phyloP scores from a whole-genome alignment of 2,113 vertebrate species.

The Rhinoderma darwinii region DNA sequence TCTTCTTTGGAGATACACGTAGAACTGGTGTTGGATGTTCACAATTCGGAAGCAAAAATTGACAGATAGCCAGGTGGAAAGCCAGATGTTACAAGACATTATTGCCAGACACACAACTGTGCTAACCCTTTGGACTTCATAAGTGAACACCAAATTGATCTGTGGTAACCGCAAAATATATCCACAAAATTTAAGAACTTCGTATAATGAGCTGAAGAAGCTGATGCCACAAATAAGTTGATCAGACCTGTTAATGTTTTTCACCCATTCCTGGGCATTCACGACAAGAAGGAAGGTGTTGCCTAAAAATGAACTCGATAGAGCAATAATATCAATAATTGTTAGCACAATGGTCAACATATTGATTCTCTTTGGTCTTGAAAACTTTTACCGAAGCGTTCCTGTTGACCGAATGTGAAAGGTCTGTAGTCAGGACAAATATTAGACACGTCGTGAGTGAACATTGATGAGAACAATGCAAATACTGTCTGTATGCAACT shows the following conservation, averaged over 20 bases:
- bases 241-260: background rate
- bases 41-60: constrained; percentile 10
- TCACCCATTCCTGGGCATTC: background rate
- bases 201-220: background rate
- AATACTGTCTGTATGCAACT: background rate
- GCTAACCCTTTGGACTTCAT: background rate
- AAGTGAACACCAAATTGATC: background rate
- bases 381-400: background rate
- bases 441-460: background rate
- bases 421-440: background rate
- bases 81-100: background rate
- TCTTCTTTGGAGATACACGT: background rate
- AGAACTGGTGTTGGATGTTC: background rate
- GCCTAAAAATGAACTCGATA: background rate
- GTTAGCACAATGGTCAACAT: background rate
- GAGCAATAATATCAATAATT: background rate
- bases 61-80: constrained; percentile 7
- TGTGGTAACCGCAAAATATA: background rate
- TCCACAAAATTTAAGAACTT: background rate
- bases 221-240: constrained; percentile 2
- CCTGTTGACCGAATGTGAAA: background rate
- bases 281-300: background rate
- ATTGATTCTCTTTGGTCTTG: background rate
- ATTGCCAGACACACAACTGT: background rate
- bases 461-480: background rate